A percentile compares a stretch with the other conserved stretches of the same genome.
Evolutionary conservation across 1,140 invertebrate species (phyloP).

Genomic region (Mesaphorura yosii): DNA sequence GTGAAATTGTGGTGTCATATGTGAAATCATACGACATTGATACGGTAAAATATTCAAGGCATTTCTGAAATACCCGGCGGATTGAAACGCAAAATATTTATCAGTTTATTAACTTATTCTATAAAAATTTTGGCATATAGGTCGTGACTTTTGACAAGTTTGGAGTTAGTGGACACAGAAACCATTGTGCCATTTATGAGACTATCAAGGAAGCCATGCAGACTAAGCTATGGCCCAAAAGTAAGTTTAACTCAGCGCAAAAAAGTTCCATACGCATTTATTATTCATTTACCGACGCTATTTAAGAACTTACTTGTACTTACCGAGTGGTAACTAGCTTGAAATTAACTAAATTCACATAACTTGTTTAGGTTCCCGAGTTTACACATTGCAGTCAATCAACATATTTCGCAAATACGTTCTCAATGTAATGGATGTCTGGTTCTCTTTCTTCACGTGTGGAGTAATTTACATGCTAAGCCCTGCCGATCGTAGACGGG

Average conservation of each 20-base stretch:
- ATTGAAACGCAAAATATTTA: neutral
- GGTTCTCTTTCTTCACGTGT: constrained; percentile 60
- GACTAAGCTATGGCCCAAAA: constrained; percentile 56
- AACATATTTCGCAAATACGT: constrained; percentile 79
- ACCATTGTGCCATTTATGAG: constrained; percentile 74
- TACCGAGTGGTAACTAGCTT: neutral
- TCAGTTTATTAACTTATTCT: neutral
- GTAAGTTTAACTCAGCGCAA: constrained; percentile 36
- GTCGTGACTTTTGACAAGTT: constrained; percentile 82
- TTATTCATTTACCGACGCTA: no score
- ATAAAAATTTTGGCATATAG: constrained; percentile 31
- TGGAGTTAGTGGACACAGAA: constrained; percentile 78
- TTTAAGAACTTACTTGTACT: neutral
- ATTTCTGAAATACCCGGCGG: neutral
- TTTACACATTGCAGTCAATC: constrained; percentile 66
- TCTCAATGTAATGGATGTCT: constrained; percentile 62
- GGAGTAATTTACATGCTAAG: constrained; percentile 56
- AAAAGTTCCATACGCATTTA: constrained; percentile 14
- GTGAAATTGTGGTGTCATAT: constrained; percentile 56
- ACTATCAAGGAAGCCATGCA: constrained; percentile 61
- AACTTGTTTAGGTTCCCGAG: constrained; percentile 1
- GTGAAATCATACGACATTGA: constrained; percentile 63
- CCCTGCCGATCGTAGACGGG: constrained; percentile 28
- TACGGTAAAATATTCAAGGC: constrained; percentile 39
- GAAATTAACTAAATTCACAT: neutral